A percentile compares a stretch with the other conserved stretches of the same genome.
These are phyloP conservation scores for Philypnodon macrostomus DNA, from an alignment of 2,797 vertebrate genomes.

Conservation along the genomic window DNA sequence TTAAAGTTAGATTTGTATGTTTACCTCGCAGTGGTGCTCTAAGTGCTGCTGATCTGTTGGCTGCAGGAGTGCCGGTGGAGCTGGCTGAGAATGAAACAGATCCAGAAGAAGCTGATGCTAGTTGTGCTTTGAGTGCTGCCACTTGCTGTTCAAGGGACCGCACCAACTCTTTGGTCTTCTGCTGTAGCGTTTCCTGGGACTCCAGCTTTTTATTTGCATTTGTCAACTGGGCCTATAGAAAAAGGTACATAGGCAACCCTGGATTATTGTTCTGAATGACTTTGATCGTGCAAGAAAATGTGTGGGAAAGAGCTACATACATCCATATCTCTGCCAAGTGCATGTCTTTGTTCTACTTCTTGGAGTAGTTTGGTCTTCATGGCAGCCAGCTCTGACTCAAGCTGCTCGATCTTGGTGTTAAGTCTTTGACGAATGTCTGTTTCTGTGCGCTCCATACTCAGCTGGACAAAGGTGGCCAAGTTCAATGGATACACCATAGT, in stretches of 20 bases:
- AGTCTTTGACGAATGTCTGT: conserved; percentile 87
- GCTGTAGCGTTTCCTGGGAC: conserved; percentile 83
- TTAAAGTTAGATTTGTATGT: background rate
- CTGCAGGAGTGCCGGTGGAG: conserved; percentile 36
- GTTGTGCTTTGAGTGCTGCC: conserved; percentile 77
- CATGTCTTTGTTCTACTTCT: conserved; percentile 89
- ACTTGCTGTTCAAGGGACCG: conserved; percentile 87
- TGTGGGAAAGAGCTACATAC: conserved; percentile 45
- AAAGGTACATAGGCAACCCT: background rate
- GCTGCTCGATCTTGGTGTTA: conserved; percentile 83
- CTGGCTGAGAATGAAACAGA: conserved; percentile 22
- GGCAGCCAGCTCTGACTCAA: conserved; percentile 85
- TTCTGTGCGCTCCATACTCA: conserved; percentile 90
- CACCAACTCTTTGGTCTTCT: conserved; percentile 88
- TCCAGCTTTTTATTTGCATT: conserved; percentile 91
- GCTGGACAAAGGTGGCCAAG: conserved; percentile 69
- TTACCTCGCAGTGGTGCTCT: conserved; percentile 61
- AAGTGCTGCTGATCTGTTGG: conserved; percentile 35
- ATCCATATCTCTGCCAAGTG: conserved; percentile 80
- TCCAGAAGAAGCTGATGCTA: conserved; percentile 60
- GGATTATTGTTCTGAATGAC: background rate
- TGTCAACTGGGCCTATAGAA: conserved; percentile 77
- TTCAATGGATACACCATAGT: too few relatives aligned
- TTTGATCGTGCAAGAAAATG: background rate
- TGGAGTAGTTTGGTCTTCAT: conserved; percentile 88